Base-by-base conservation (phyloP, 2,888 invertebrate genomes). In the Ophion ventricosus region DNA sequence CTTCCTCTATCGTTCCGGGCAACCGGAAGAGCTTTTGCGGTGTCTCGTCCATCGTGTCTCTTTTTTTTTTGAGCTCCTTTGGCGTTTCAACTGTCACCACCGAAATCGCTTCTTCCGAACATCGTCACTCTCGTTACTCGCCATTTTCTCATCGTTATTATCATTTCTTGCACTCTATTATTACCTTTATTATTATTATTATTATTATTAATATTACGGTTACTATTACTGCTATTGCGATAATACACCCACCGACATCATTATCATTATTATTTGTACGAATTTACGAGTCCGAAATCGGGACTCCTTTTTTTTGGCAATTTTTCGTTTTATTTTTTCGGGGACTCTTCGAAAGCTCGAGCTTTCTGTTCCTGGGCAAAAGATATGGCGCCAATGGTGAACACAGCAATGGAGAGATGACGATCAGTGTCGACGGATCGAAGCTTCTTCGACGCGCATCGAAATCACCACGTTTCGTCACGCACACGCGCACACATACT, bases 1-100 rank as follows among this genome's bases (percentile, higher is more conserved):
- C 92, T 77, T 92, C 92, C 86, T 92, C 92, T 84, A 92, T 92
- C 56, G 92, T 92, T n/a, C 92, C 92, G 14, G 92, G 92, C 54
- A 92, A 86, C 25, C 90, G 90, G 84, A 92, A 92, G 56, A 92
- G 88, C 79, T 92, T 92, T 83, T 90, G 91, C n/a, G 91, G 90
- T 17, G 49, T 49, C 85, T 92, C 91, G 81, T 91, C 91, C 91
- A 92, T 92, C 25, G 14, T 59, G n/a, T 43, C 57, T 23, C 64
- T 49, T 64, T 75, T 63, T 11, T 59, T 69, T 67, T 73, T 54
- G 14, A 7, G 26, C 63, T 81, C 35, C 49, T 59, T 74, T 63
- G 17, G 49, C 59, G 61, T 26, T 73, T 86, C 83, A 83, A 82
- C 85, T 82, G 63, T 83, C 84, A 66, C 81, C 85, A 75, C 76